phyloP scores from a whole-genome alignment of 2,113 vertebrate genomes.

The Daboia siamensis region DNA sequence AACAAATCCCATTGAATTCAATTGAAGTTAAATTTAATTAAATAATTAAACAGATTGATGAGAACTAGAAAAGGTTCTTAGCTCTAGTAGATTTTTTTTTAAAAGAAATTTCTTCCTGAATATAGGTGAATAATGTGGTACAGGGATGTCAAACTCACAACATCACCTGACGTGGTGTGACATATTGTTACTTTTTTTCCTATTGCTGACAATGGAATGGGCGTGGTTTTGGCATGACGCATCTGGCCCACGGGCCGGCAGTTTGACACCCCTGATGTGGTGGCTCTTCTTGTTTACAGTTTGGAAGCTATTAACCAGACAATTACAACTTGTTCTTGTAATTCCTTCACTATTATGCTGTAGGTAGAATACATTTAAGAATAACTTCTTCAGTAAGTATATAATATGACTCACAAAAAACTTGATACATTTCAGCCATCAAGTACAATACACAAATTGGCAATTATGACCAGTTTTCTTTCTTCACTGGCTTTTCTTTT shows the following conservation, averaged over 20 bases:
- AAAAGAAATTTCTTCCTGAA: not conserved
- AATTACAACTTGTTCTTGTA: conserved; percentile 10
- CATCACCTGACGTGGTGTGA: no score
- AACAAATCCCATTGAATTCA: not conserved
- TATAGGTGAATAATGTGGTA: conserved; percentile 8
- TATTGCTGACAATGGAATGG: no score
- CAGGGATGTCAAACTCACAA: no score
- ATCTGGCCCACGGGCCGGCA: no score
- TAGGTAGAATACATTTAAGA: conserved; percentile 8
- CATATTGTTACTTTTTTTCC: no score
- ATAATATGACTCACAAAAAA: not conserved
- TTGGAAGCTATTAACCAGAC: conserved; percentile 11
- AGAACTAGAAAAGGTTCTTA: conserved; percentile 9
- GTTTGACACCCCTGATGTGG: not conserved
- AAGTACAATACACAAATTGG: not conserved
- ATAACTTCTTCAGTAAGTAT: not conserved
- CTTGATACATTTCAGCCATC: not conserved
- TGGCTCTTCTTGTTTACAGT: conserved; percentile 1
- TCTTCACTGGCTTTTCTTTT: not conserved
- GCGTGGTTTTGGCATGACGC: no score
- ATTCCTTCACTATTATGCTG: not conserved
- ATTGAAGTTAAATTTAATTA: not conserved
- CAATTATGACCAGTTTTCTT: not conserved
- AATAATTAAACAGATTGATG: not conserved
- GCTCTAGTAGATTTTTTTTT: not conserved